These are phyloP conservation scores for Hirtodrosophila alboralis DNA, from an alignment of 2,888 invertebrate genomes.

Conservation along the genomic window DNA sequence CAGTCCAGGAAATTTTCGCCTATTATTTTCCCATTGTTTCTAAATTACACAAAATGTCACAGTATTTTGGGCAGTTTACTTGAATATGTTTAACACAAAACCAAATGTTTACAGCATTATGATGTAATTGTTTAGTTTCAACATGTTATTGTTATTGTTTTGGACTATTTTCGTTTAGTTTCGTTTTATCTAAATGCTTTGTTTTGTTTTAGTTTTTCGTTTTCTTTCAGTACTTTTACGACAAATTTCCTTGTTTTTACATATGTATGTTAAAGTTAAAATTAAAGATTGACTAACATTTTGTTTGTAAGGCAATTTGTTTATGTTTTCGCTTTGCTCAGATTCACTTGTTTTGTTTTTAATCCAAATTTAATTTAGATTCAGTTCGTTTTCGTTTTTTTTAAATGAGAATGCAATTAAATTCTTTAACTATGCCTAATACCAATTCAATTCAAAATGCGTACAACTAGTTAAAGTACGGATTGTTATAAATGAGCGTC, in stretches of 20 bases:
- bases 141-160: slow-evolving; percentile 36
- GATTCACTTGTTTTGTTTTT: slow-evolving; percentile 65
- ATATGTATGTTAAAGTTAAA: slow-evolving; percentile 51
- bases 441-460: slow-evolving; percentile 36
- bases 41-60: slow-evolving; percentile 45
- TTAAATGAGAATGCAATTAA: slow-evolving; percentile 50
- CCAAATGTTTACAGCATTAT: slow-evolving; percentile 25
- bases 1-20: slow-evolving; percentile 1
- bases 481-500: slow-evolving; percentile 29
- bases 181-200: slow-evolving; percentile 50
- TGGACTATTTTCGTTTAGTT: slow-evolving; percentile 43
- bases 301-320: slow-evolving; percentile 75
- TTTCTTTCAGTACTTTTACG: slow-evolving; percentile 42
- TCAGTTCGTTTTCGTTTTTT: slow-evolving; percentile 62
- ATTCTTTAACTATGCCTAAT: slow-evolving; percentile 50
- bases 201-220: slow-evolving; percentile 13
- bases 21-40: slow-evolving; percentile 16
- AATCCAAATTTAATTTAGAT: slow-evolving; percentile 78
- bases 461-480: slow-evolving; percentile 24
- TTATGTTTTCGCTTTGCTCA: slow-evolving; percentile 53
- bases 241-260: slow-evolving; percentile 60
- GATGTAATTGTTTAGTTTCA: slow-evolving; percentile 15
- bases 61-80: slow-evolving; percentile 54
- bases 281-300: slow-evolving; percentile 76
- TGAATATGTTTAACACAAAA: slow-evolving; percentile 41